Conservation (phyloP, 2,113 vertebrate species). For the Brachypteracias leptosomus region DNA sequence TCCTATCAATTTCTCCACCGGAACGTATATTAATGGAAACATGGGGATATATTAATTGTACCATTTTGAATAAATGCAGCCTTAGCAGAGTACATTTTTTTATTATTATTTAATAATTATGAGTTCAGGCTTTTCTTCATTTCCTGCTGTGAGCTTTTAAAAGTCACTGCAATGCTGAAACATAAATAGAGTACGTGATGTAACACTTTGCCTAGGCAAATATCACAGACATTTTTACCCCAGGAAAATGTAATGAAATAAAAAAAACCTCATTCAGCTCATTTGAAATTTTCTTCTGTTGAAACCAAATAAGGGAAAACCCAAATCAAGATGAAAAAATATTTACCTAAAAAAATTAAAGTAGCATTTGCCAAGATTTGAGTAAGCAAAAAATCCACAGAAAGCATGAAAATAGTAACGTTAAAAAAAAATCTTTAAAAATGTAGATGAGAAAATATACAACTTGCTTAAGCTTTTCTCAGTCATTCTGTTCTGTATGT, state of each 20-base stretch:
- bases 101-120: slow-evolving; percentile 70
- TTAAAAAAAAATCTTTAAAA: background rate
- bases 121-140: slow-evolving; percentile 65
- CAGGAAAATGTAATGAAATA: slow-evolving; percentile 17
- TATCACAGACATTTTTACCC: slow-evolving; percentile 48
- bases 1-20: slow-evolving; percentile 65
- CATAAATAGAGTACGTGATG: slow-evolving; percentile 66
- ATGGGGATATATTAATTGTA: slow-evolving; percentile 63
- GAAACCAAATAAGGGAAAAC: background rate
- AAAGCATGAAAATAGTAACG: background rate
- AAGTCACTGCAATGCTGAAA: slow-evolving; percentile 59
- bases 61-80: slow-evolving; percentile 65
- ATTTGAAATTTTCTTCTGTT: slow-evolving; percentile 4
- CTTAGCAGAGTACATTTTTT: slow-evolving; percentile 59
- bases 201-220: slow-evolving; percentile 51
- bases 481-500: background rate
- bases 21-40: slow-evolving; percentile 63
- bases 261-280: background rate
- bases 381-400: background rate
- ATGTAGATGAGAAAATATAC: background rate
- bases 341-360: background rate
- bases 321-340: background rate
- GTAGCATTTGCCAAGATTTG: background rate
- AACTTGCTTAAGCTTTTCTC: background rate
- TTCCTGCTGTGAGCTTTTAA: slow-evolving; percentile 70